Conservation (phyloP, 2,888 invertebrate genomes). For the Elysia crispata region DNA sequence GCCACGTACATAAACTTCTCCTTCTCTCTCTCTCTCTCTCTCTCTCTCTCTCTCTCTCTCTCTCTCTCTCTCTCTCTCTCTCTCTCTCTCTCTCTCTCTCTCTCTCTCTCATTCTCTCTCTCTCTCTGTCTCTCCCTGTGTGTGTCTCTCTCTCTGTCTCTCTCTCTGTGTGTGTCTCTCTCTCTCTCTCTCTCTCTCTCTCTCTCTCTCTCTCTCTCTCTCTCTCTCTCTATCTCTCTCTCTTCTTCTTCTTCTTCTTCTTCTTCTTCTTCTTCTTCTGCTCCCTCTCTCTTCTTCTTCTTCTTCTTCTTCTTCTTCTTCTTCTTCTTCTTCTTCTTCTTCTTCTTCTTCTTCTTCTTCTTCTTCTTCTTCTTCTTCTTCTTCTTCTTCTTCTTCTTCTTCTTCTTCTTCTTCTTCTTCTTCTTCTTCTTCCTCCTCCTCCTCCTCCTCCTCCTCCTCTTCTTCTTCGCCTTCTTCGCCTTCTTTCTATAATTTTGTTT, state of each 20-base stretch:
- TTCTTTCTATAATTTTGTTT: too few relatives aligned
- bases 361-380: not conserved
- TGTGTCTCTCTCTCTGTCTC: constrained; percentile 7
- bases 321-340: not conserved
- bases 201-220: constrained; percentile 26
- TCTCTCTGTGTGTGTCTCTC: constrained; percentile 16
- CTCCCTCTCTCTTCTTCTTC: too few relatives aligned
- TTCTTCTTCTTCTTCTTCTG: not conserved
- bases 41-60: constrained; percentile 1
- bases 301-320: constrained; percentile 11
- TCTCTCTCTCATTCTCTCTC: constrained; percentile 33
- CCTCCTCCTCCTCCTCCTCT: too few relatives aligned
- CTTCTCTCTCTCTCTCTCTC: not conserved
- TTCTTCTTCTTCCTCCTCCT: too few relatives aligned
- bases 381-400: constrained; percentile 4
- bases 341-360: not conserved
- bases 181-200: constrained; percentile 24
- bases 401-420: not conserved
- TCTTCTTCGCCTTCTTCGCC: too few relatives aligned
- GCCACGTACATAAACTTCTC: not conserved
- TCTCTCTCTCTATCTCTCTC: too few relatives aligned
- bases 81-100: constrained; percentile 24
- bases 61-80: constrained; percentile 25
- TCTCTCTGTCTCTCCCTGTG: constrained; percentile 35
- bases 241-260: not conserved